phyloP scores from a whole-genome alignment of 1,140 invertebrate species.

The Ooceraea biroi region DNA sequence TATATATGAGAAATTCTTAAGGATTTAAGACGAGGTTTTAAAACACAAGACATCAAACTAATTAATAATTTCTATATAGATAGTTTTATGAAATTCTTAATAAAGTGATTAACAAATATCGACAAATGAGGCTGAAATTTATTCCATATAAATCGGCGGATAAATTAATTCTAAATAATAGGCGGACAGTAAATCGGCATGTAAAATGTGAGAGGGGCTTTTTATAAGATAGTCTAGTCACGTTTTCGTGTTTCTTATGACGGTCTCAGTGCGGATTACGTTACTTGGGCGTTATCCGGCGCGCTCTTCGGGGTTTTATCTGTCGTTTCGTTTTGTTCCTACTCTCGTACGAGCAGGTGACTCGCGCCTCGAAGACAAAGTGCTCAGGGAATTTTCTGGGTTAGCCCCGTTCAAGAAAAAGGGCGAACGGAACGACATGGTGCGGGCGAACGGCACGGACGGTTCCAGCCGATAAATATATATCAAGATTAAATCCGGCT shows the following conservation, averaged over 20 bases:
- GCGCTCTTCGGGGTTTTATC: slow-evolving; percentile 49
- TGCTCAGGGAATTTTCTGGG: slow-evolving; percentile 68
- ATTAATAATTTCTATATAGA: no score
- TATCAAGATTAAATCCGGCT: slow-evolving; percentile 65
- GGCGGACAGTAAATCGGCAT: background rate
- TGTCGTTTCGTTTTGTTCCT: slow-evolving; percentile 45
- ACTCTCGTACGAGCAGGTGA: slow-evolving; percentile 28
- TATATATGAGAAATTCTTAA: no score
- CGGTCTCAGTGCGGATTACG: slow-evolving; percentile 35
- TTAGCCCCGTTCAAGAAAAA: slow-evolving; percentile 63
- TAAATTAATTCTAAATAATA: background rate
- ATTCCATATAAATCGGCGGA: background rate
- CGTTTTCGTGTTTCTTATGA: slow-evolving; percentile 36
- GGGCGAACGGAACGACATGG: slow-evolving; percentile 23
- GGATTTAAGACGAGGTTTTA: no score
- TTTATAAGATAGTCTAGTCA: slow-evolving; percentile 21
- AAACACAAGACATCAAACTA: no score
- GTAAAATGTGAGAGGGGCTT: background rate
- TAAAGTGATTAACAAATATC: background rate
- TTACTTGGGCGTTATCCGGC: slow-evolving; percentile 28
- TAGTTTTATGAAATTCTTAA: no score
- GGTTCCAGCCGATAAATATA: slow-evolving; percentile 66
- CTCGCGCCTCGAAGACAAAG: slow-evolving; percentile 61
- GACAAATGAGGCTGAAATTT: background rate
- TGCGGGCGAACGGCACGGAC: slow-evolving; percentile 30